phyloP scores from a whole-genome alignment of 2,888 invertebrate species.

The Loripinus fragilis region DNA sequence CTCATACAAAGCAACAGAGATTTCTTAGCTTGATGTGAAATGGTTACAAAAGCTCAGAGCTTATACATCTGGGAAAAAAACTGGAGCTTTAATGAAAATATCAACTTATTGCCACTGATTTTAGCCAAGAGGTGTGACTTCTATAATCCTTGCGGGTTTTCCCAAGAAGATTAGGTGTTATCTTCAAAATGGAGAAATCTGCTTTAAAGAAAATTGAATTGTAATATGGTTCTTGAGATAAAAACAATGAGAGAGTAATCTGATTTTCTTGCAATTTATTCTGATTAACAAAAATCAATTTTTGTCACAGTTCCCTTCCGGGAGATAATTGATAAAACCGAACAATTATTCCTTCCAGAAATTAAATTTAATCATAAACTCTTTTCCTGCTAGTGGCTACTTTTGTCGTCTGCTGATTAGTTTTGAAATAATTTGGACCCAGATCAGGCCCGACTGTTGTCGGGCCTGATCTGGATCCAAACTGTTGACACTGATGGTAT shows the following conservation, averaged over 20 bases:
- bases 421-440: too few relatives aligned
- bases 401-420: too few relatives aligned
- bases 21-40: background rate
- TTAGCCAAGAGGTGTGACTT: constrained; percentile 9
- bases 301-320: background rate
- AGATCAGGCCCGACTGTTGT: too few relatives aligned
- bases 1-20: too few relatives aligned
- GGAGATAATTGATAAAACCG: constrained; percentile 7
- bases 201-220: constrained; percentile 14
- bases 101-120: constrained; percentile 9
- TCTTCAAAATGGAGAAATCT: constrained; percentile 11
- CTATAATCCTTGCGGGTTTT: background rate
- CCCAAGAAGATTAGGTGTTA: constrained; percentile 1
- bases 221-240: constrained; percentile 4
- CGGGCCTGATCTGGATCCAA: too few relatives aligned
- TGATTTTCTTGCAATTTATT: constrained; percentile 8
- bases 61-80: background rate
- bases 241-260: constrained; percentile 5
- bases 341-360: background rate
- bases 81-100: constrained; percentile 14
- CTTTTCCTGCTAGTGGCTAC: too few relatives aligned
- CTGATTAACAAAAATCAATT: constrained; percentile 10
- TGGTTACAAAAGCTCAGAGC: background rate
- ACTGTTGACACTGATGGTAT: too few relatives aligned
- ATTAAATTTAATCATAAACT: constrained; percentile 4